Conservation (phyloP, 2,797 vertebrate species). For the Pristis pectinata region DNA sequence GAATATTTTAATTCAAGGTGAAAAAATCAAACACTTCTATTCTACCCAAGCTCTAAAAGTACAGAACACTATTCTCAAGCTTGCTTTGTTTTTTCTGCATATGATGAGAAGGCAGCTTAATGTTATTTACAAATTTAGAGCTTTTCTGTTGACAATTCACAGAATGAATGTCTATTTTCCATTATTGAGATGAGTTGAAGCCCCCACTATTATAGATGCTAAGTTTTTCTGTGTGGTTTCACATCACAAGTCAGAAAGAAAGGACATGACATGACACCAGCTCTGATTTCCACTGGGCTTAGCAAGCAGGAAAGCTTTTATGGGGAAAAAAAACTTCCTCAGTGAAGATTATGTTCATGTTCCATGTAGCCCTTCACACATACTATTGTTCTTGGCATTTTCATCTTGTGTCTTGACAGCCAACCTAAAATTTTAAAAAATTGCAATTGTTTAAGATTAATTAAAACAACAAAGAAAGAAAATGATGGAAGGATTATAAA, state of each 20-base stretch:
- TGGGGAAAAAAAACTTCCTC: neutral
- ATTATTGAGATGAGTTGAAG: neutral
- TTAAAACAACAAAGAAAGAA: neutral
- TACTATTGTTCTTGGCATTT: neutral
- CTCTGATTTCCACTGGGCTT: neutral
- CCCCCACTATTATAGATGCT: neutral
- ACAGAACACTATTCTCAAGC: neutral
- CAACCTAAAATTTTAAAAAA: neutral
- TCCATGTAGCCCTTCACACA: neutral
- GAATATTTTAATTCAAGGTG: no score
- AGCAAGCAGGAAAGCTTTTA: neutral
- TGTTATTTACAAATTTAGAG: no score
- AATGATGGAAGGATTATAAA: neutral
- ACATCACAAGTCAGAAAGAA: neutral
- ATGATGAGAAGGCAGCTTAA: neutral
- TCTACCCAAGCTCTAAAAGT: neutral
- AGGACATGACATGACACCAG: neutral
- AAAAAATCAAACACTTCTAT: no score
- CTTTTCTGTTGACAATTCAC: neutral
- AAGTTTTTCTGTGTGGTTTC: neutral
- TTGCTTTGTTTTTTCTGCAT: neutral
- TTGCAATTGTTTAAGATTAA: neutral
- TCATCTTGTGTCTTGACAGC: neutral
- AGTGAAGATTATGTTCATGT: neutral
- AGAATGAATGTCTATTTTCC: neutral